Percentiles rank a stretch among this genome's conserved stretches.
Evolutionary conservation across 2,888 invertebrate species (phyloP).

Genomic region (Megalurothrips usitatus): DNA sequence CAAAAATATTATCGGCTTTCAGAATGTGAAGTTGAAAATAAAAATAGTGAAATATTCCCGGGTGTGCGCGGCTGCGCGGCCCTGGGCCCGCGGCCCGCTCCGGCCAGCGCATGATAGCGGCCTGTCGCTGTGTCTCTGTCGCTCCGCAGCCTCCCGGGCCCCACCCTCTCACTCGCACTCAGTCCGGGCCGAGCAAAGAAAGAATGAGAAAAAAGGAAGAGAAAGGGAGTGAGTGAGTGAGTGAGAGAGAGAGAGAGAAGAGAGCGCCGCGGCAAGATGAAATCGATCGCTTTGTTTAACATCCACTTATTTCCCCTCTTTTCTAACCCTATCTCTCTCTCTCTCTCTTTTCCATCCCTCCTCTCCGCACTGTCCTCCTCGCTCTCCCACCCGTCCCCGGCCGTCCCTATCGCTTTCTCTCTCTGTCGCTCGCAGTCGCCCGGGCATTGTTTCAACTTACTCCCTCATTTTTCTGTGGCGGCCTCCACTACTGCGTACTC

Average conservation of each 20-base stretch:
- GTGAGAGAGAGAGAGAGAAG: too few species aligned
- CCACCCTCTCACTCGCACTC: not conserved
- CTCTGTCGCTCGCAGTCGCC: not conserved
- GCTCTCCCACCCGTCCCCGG: not conserved
- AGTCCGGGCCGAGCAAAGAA: not conserved
- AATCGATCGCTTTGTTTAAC: constrained; percentile 26
- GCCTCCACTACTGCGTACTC: constrained; percentile 7
- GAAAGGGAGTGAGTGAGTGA: not conserved
- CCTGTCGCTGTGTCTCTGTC: not conserved
- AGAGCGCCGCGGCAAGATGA: constrained; percentile 25
- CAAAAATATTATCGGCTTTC: constrained; percentile 26
- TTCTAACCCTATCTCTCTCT: constrained; percentile 15
- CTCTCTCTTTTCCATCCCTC: not conserved
- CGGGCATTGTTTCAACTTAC: constrained; percentile 26
- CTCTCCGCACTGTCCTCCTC: not conserved
- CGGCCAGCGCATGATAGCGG: constrained; percentile 2
- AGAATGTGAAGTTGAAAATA: constrained; percentile 25
- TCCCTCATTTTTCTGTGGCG: constrained; percentile 24
- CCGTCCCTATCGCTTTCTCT: not conserved
- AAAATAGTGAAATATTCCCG: constrained; percentile 18
- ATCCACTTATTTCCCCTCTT: constrained; percentile 26
- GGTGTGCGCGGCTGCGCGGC: not conserved
- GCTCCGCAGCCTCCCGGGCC: not conserved
- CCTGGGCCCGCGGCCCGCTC: not conserved
- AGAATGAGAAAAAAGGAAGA: constrained; percentile 18